Base-by-base conservation (phyloP, 2,113 vertebrate genomes). In the Vireo altiloquus region DNA sequence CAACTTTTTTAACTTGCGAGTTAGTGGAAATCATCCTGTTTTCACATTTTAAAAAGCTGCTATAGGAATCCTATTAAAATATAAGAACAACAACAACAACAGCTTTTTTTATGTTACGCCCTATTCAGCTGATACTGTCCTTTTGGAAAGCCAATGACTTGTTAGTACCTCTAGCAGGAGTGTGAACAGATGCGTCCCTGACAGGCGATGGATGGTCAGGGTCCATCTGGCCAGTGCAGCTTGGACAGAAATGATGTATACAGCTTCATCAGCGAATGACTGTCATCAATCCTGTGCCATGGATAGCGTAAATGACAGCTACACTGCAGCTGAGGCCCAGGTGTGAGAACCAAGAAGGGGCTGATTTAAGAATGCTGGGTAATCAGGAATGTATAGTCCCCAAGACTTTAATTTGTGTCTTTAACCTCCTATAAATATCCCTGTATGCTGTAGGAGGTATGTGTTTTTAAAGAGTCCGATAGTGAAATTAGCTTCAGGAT, bases 201-300 rank as follows among this genome's bases (percentile, higher is more conserved):
- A 99, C 99, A 99, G 99, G 98, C 99, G 99, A 99, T 99, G 99
- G 99, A 99, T 99, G 99, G 99, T 99, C 99, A 99, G 99, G 99
- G 99, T 99, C 99, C 99, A 99, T 99, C 99, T 99, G 99, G 99
- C 99, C 99, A 99, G 98, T 98, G 98, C 99, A 99, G 98, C 99
- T 98, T 98, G 98, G 99, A 99, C 99, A 99, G 99, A 99, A 99
- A 99, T 99, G 99, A 99, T 99, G 99, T 99, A 99, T 99, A 99
- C 99, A 99, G 99, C 99, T 99, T 99, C 99, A 99, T 99, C 99
- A 99, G 99, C 96, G 99, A 99, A 99, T 99, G 99, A 99, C 99
- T 99, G 99, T 99, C 99, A 99, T 99, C 99, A 99, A 99, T 99
- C 99, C 98, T 99, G 94, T 96, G 97, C 98, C 98, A 98, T 97